Percentiles rank a stretch among this genome's conserved stretches.
Evolutionary conservation across 2,113 vertebrate species (phyloP).

Genomic region (Pao palembangensis): DNA sequence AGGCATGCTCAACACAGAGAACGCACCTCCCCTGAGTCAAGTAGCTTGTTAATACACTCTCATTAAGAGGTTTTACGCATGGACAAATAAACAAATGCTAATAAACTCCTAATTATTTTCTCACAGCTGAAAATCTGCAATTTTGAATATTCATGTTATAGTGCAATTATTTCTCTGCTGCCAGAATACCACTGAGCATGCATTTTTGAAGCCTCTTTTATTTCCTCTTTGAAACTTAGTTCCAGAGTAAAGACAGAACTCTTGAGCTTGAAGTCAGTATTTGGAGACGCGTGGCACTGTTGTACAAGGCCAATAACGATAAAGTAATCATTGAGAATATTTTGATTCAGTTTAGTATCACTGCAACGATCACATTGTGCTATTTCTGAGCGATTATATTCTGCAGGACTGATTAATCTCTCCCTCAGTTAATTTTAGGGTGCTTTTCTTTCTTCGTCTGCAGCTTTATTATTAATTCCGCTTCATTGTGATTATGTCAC

Average conservation of each 20-base stretch:
- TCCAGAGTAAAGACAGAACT: slow-evolving; percentile 27
- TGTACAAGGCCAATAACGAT: too few relatives aligned
- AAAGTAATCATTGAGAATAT: too few relatives aligned
- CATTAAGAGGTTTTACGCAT: slow-evolving; percentile 70
- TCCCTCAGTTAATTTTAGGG: not conserved
- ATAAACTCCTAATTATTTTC: slow-evolving; percentile 75
- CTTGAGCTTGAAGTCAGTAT: not conserved
- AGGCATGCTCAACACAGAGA: slow-evolving; percentile 41
- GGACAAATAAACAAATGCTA: slow-evolving; percentile 76
- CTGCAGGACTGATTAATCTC: slow-evolving; percentile 5
- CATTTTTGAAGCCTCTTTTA: not conserved
- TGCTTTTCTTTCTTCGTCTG: not conserved
- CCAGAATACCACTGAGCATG: slow-evolving; percentile 2
- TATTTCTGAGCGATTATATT: slow-evolving; percentile 28
- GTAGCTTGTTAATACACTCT: slow-evolving; percentile 66
- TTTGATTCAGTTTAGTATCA: too few relatives aligned
- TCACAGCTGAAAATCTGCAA: slow-evolving; percentile 41
- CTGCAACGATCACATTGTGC: slow-evolving; percentile 19
- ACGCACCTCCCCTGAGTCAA: slow-evolving; percentile 55
- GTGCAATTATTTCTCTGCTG: slow-evolving; percentile 49
- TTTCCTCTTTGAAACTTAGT: slow-evolving; percentile 13
- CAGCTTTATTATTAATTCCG: slow-evolving; percentile 20
- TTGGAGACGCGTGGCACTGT: too few relatives aligned
- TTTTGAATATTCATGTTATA: slow-evolving; percentile 71
- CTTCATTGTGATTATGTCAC: slow-evolving; percentile 54